These are phyloP conservation scores for Venustoraphidia nigricollis DNA, from an alignment of 2,888 invertebrate species.

Conservation along the genomic window DNA sequence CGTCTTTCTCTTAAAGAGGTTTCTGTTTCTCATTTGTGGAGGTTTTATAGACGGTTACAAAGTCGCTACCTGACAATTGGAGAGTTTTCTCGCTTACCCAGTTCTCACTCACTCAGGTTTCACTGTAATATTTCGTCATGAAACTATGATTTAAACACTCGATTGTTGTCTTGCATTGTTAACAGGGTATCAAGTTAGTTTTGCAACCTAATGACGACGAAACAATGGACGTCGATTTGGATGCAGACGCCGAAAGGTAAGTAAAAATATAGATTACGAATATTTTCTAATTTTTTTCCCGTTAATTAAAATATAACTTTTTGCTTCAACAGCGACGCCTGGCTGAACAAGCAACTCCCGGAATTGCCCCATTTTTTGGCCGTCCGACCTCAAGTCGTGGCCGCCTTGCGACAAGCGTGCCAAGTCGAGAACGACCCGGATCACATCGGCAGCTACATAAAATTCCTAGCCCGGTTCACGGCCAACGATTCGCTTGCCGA, in stretches of 20 bases:
- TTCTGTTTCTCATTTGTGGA: too few species aligned
- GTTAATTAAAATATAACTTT: too few species aligned
- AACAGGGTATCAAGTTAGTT: conserved; percentile 54
- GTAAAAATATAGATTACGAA: too few species aligned
- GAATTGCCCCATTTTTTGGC: conserved; percentile 63
- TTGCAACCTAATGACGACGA: conserved; percentile 37
- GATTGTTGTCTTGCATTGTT: neutral
- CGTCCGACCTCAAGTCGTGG: conserved; percentile 51
- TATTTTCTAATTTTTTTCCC: too few species aligned
- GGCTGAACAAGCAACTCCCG: conserved; percentile 50
- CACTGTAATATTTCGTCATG: neutral
- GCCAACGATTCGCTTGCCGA: conserved; percentile 47
- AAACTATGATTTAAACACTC: neutral
- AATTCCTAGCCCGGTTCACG: conserved; percentile 66
- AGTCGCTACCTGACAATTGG: too few species aligned
- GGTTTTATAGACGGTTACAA: too few species aligned
- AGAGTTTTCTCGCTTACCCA: too few species aligned
- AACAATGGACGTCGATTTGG: conserved; percentile 27
- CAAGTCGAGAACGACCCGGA: conserved; percentile 80
- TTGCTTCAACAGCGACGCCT: conserved; percentile 18
- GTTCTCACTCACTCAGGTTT: too few species aligned
- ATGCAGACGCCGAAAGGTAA: conserved; percentile 11
- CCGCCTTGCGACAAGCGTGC: conserved; percentile 69
- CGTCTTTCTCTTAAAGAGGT: too few species aligned
- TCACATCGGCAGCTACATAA: conserved; percentile 69